A percentile compares a stretch with the other conserved stretches of the same genome.
Conservation (phyloP, 2,113 vertebrate species). For the Muntiacus reevesi region DNA sequence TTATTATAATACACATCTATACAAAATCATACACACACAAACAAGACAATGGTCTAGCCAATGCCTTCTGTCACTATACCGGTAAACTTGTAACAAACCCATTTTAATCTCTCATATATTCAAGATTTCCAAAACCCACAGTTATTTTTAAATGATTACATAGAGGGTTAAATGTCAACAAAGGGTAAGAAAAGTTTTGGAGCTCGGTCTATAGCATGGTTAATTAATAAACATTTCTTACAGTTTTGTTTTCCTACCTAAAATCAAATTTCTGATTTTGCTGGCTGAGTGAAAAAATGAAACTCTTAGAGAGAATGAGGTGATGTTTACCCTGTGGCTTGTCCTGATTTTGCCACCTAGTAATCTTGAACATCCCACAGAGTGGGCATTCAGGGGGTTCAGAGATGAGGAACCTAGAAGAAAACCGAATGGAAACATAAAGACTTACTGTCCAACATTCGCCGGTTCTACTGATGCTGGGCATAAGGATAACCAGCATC, state of each 20-base stretch:
- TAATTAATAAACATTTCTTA: background rate
- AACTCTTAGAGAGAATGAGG: background rate
- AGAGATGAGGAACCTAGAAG: background rate
- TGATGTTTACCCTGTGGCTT: background rate
- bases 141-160: background rate
- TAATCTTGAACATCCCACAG: background rate
- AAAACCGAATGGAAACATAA: background rate
- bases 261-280: background rate
- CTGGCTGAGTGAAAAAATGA: background rate
- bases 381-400: background rate
- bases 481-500: no score
- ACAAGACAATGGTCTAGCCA: background rate
- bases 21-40: background rate
- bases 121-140: background rate
- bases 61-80: background rate
- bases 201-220: background rate
- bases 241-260: background rate
- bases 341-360: background rate
- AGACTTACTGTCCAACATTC: background rate
- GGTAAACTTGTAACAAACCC: background rate
- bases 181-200: background rate
- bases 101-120: background rate
- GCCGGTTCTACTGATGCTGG: accelerated
- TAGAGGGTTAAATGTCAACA: background rate
- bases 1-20: background rate